A percentile compares a stretch with the other conserved stretches of the same genome.
phyloP scores from a whole-genome alignment of 2,113 vertebrate species.

The Epinephelus fuscoguttatus region DNA sequence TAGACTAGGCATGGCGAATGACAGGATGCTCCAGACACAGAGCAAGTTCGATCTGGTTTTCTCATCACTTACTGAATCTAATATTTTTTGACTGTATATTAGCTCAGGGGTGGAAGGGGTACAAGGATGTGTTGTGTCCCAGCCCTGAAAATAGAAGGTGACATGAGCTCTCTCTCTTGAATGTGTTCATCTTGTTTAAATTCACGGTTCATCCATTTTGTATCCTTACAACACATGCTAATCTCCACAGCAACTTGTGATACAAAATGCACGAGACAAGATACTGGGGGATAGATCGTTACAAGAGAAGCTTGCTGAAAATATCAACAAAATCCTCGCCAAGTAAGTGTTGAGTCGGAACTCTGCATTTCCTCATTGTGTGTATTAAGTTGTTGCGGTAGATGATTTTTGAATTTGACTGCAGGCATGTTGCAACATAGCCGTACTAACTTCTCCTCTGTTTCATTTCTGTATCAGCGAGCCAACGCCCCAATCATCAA shows the following conservation, averaged over 20 bases:
- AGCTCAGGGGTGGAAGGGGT: neutral
- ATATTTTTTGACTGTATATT: neutral
- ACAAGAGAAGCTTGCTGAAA: slow-evolving; percentile 98
- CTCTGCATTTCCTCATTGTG: neutral
- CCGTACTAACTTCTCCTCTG: neutral
- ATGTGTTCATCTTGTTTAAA: neutral
- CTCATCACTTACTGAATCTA: neutral
- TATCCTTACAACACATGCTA: slow-evolving; percentile 18
- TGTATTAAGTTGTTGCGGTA: neutral
- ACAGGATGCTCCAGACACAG: neutral
- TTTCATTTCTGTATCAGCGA: slow-evolving; percentile 84
- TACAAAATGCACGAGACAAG: slow-evolving; percentile 98
- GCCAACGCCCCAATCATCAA: slow-evolving; percentile 87
- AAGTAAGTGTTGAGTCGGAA: slow-evolving; percentile 82
- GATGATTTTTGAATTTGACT: neutral
- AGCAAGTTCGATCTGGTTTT: neutral
- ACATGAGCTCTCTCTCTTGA: no score
- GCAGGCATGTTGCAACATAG: neutral
- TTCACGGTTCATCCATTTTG: neutral
- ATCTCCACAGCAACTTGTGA: slow-evolving; percentile 94
- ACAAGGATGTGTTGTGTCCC: neutral
- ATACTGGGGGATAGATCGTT: slow-evolving; percentile 94
- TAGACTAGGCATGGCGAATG: neutral
- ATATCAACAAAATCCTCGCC: slow-evolving; percentile 97
- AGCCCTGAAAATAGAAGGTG: neutral